Evolutionary conservation across 2,888 invertebrate species (phyloP).

Genomic region (Leptopilina myrica): DNA sequence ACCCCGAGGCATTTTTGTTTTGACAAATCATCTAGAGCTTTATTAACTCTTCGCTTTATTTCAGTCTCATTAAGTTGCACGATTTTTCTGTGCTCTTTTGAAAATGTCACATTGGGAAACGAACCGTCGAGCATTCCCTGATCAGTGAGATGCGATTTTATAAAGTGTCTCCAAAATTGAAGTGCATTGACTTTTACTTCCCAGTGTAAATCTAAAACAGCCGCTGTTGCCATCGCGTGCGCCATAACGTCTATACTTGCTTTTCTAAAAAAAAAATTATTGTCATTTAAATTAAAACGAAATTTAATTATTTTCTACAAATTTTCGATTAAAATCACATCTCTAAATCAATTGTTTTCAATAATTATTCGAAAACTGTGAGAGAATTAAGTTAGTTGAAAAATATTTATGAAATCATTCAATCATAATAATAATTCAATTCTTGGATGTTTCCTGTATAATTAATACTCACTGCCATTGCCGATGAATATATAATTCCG

Average conservation of each 20-base stretch:
- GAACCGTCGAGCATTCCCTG: slow-evolving; percentile 91
- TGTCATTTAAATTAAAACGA: slow-evolving; percentile 5
- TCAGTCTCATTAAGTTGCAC: slow-evolving; percentile 84
- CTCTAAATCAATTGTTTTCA: too few species aligned
- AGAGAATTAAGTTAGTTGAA: too few species aligned
- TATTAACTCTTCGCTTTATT: slow-evolving; percentile 81
- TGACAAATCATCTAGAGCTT: slow-evolving; percentile 83
- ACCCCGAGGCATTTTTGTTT: slow-evolving; percentile 84
- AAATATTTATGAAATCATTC: too few species aligned
- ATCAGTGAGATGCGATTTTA: slow-evolving; percentile 81
- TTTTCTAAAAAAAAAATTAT: slow-evolving; percentile 61
- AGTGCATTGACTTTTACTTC: slow-evolving; percentile 87
- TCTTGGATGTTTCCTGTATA: neutral
- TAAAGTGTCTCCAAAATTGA: slow-evolving; percentile 85
- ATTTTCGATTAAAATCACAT: too few species aligned
- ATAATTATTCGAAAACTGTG: too few species aligned
- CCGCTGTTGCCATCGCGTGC: slow-evolving; percentile 82
- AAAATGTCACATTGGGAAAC: slow-evolving; percentile 89
- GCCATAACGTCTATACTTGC: slow-evolving; percentile 79
- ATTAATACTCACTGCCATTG: slow-evolving; percentile 78
- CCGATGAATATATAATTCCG: slow-evolving; percentile 82
- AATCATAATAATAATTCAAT: too few species aligned
- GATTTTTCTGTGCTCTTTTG: slow-evolving; percentile 87
- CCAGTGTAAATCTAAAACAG: slow-evolving; percentile 87
- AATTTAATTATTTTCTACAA: neutral